Base-by-base conservation (phyloP, 2,113 vertebrate species). In the Bos indicus region DNA sequence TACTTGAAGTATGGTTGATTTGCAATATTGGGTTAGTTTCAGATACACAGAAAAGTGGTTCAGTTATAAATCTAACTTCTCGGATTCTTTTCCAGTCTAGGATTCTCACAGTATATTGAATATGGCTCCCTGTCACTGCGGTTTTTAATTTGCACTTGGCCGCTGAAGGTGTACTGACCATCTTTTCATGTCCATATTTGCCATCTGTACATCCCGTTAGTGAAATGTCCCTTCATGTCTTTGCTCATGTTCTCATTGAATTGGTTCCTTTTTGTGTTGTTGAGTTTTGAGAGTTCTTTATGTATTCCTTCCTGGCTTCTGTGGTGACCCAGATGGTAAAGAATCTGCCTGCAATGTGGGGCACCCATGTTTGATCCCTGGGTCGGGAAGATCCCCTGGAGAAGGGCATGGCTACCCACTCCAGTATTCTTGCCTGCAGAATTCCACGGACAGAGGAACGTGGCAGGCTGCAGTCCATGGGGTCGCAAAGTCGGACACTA, bases 401-500 rank as follows among this genome's bases (percentile, higher is more conserved):
- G 71, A 26, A 43, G 4, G 71, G 36, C 23, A 43, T 26, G 71
- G 36, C 71, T 7, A 3, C 36, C 71, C 40, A 26, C 23, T 43
- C 71, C 40, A 77, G 71, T 26, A 7, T 26, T 43, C 71, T 77
- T 43, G 3, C 40, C 71, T 43, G 36, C 36, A 26, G 71, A 43
- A 43, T 77, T 26, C 71, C 40, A 3, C 0, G 12, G 40, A 43
- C 71, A 43, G 71, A 43, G 40, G 40, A 77, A 12, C 21, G 23
- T 26, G 40, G 71, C 40, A 43, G 71, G 71, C 71, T 43, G 3
- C 11, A 74, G 21, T 43, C 10, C 36, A 74, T 0, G 36, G 36
- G 36, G 36, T 77, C 1, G 2, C 71, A 26, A 21, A 71, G 40
- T 77, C 3, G 1, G 36, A 43, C 36, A 3, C 0, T 12, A 25